Base-by-base conservation (phyloP, 2,797 vertebrate genomes). In the Coregonus suidteri region DNA sequence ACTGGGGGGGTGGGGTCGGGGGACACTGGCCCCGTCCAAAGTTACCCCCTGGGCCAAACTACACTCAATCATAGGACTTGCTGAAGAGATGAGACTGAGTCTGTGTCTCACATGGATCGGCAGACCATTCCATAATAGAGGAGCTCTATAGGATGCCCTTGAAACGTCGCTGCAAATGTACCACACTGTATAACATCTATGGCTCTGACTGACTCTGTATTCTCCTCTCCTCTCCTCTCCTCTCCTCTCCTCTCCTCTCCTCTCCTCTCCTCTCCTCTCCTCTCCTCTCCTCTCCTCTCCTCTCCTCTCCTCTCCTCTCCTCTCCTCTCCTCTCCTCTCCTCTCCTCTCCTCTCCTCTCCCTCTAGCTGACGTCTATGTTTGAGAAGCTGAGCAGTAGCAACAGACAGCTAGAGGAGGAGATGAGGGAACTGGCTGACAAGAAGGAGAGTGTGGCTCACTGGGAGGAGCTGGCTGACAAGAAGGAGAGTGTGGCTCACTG, bases 401-500 rank as follows among this genome's bases (percentile, higher is more conserved):
- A 96, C 87, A 91, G 91, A 77, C 97, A 97, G 84, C 93, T 99
- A 89, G 97, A 99, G 90, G 97, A 99, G 51, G 96, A 99, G 90
- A 94, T 98, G 91, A 96, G 95, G 90, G 97, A 97, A 86, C 91
- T 98, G 84, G 94, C 96, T 20, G 98, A 98, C 90, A 99, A 98
- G 90, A 98, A 98, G 90, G 97, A 99, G 89, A 99, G 98, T 0
- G 97, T 99, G 1, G 97, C 97, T 35, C 31, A 34, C 31, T 34
- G 2, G 31, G 31, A 34, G 89, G 97, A 97, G 86, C 91, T 98
- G 84, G 94, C 96, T 20, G 98, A 98, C 90, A 99, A 98, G 90
- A 98, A 98, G 90, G 97, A 99, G 89, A 99, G 98, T 0, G 97
- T 99, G 1, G 97, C 97, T 35, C 98, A 99, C 87, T 99, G 98